Evolutionary conservation across 2,113 vertebrate species (phyloP), one percentile per base, ranked within the genome.

Genomic region (Amblyornis subalaris): DNA sequence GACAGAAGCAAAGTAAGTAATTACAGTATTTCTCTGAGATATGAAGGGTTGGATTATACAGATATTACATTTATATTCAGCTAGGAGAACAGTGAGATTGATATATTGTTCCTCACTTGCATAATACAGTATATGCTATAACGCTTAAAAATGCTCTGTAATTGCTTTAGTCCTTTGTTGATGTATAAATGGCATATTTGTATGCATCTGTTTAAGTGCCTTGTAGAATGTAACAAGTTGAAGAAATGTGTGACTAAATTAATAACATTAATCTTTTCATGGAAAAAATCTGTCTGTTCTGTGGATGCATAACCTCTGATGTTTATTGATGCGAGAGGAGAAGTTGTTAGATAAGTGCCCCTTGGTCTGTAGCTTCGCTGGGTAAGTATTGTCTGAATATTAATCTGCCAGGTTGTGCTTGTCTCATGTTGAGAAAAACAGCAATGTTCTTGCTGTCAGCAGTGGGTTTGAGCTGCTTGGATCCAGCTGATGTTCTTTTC

Each of bases 111-210:
- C 64, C 57, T 95, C 45, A 61, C 80, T 90, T 89, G 47, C 55
- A 74, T 77, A 93, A 93, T 83, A 70, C 40, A 69, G 24, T 71
- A 76, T 81, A 58, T 83, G 51, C 50, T 38, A 10, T 62, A 92
- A 71, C 64, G 79, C 77, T 70, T 67, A 50, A 91, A 90, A 95
- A 66, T 55, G 65, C 45, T 88, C 66, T 51, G 26, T 84, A 77
- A 91, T 75, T 79, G 70, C 81, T 93, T 88, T 87, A 84, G 84
- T 89, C 50, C 70, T 95, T 77, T 90, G 53, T 93, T 93, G 83
- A 71, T 69, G 2, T 33, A 79, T 84, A 86, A 94, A 64, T 94
- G 53, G 42, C 55, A 44, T 82, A 84, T 94, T 92, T 93, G 54
- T 78, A 69, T 95, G 79, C 85, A 35, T 93, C 88, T 84, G 21